These are phyloP conservation scores for Plagodis pulveraria DNA, from an alignment of 2,888 invertebrate species.

Conservation along the genomic window DNA sequence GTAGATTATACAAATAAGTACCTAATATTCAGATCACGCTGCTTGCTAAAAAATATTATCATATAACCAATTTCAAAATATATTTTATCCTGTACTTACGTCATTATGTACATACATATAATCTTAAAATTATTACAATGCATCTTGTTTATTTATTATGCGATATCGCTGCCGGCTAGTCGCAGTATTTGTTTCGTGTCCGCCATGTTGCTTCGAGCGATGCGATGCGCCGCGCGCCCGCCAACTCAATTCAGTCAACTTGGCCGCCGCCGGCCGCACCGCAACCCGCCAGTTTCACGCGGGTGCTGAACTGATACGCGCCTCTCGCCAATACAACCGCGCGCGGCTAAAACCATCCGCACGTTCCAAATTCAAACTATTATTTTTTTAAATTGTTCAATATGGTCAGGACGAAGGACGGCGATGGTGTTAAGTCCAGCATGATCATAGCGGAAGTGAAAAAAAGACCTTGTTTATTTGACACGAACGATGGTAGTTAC, in stretches of 20 bases:
- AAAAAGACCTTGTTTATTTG: slow-evolving; percentile 72
- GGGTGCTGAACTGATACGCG: slow-evolving; percentile 70
- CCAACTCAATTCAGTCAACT: no score
- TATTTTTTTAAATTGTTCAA: slow-evolving; percentile 30
- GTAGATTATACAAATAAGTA: no score
- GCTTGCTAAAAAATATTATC: no score
- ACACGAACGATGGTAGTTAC: slow-evolving; percentile 72
- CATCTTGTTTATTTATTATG: slow-evolving; percentile 78
- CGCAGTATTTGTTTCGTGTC: slow-evolving; percentile 31
- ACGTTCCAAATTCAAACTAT: slow-evolving; percentile 39
- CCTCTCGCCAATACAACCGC: slow-evolving; percentile 52
- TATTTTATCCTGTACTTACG: no score
- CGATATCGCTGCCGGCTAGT: slow-evolving; percentile 64
- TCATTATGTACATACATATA: no score
- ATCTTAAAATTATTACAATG: slow-evolving; percentile 29
- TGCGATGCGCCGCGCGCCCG: slow-evolving; percentile 54
- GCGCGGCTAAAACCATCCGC: slow-evolving; percentile 55
- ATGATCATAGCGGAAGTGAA: slow-evolving; percentile 73
- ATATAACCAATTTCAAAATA: no score
- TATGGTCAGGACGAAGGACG: slow-evolving; percentile 75
- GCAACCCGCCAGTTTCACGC: slow-evolving; percentile 77
- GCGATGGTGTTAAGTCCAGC: slow-evolving; percentile 73
- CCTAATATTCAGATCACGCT: no score
- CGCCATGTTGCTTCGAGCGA: slow-evolving; percentile 69
- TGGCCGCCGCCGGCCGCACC: slow-evolving; percentile 26